Conservation (phyloP, 2,797 vertebrate genomes). For the Sebastes dallii region DNA sequence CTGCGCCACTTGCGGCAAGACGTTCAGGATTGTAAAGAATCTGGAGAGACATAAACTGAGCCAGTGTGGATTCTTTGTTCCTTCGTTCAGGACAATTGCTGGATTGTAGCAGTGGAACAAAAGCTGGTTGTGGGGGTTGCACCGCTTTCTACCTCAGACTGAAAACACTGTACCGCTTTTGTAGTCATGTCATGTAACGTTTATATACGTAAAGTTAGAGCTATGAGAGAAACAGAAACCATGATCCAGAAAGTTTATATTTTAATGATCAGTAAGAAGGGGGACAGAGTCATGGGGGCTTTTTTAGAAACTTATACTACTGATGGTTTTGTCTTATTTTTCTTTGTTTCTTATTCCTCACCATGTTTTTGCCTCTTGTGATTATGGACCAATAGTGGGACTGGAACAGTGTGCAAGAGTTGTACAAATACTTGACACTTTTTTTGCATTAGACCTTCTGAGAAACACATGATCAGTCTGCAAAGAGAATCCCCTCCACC, state of each 20-base stretch:
- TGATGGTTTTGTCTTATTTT: neutral
- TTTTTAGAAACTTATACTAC: neutral
- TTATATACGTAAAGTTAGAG: neutral
- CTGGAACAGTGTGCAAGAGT: neutral
- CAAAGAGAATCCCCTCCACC: neutral
- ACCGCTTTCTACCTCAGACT: conserved; percentile 61
- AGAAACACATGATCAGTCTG: neutral
- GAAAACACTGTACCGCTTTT: neutral
- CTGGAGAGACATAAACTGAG: conserved; percentile 72
- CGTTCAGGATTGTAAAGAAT: conserved; percentile 77
- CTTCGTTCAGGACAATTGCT: conserved; percentile 69
- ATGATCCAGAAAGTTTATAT: neutral
- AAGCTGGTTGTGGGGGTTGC: neutral
- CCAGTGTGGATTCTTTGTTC: conserved; percentile 54
- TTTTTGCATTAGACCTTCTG: neutral
- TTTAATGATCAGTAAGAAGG: neutral
- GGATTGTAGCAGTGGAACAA: conserved; percentile 46
- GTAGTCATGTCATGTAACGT: neutral
- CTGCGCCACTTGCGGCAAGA: conserved; percentile 73
- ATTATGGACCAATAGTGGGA: neutral
- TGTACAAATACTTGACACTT: neutral
- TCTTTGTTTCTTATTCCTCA: neutral
- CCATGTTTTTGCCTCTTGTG: neutral
- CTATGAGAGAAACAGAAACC: neutral
- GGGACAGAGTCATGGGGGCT: neutral